These are phyloP conservation scores for Anorthoa munda DNA, from an alignment of 2,888 invertebrate genomes.

Conservation along the genomic window DNA sequence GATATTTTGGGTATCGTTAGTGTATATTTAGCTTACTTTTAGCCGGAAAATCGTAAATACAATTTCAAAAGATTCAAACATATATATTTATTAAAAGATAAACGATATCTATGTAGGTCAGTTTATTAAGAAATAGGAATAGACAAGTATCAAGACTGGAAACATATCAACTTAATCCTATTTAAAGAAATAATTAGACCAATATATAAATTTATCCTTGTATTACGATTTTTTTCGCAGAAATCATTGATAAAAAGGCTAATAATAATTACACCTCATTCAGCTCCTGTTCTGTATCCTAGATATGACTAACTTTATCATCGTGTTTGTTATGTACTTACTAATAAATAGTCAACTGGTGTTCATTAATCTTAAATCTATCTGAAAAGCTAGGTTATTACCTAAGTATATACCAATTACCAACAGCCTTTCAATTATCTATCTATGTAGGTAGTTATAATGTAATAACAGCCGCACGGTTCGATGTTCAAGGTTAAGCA, in stretches of 20 bases:
- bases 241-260: background rate
- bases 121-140: slow-evolving; percentile 6
- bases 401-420: background rate
- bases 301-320: slow-evolving; percentile 5
- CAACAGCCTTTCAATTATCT: background rate
- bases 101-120: slow-evolving; percentile 14
- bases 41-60: background rate
- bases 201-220: background rate
- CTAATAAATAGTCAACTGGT: slow-evolving; percentile 6
- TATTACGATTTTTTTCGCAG: background rate
- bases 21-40: background rate
- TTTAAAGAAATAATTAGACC: background rate
- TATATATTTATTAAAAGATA: slow-evolving; percentile 1
- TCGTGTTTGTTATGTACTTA: background rate
- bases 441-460: too few relatives aligned
- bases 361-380: slow-evolving; percentile 15
- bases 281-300: slow-evolving; percentile 15
- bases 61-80: background rate
- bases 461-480: too few relatives aligned
- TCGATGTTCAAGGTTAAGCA: too few relatives aligned
- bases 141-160: background rate
- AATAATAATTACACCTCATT: slow-evolving; percentile 17
- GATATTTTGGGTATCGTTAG: background rate
- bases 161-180: background rate
- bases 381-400: background rate